Conservation (phyloP, 1,140 invertebrate genomes). For the Oncopodura yosiiana region DNA sequence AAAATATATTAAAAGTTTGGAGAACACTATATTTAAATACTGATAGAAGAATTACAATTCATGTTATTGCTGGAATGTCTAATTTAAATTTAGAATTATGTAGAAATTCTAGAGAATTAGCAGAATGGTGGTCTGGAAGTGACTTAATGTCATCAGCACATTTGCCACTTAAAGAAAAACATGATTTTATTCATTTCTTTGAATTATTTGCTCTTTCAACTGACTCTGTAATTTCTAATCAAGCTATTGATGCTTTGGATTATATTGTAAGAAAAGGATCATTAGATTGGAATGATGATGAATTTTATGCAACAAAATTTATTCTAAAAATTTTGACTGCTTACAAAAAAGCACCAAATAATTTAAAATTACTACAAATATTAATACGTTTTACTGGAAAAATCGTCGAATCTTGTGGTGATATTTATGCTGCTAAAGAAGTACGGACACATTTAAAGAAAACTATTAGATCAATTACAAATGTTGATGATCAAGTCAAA, state of each 20-base stretch:
- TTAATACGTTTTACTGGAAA: not conserved
- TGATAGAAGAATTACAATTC: conserved; percentile 3
- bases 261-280: not conserved
- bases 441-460: not conserved
- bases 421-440: not conserved
- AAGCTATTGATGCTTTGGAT: conserved; percentile 9
- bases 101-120: conserved; percentile 13
- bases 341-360: conserved; percentile 13
- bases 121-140: conserved; percentile 24
- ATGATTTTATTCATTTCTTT: conserved; percentile 18
- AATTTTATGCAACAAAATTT: conserved; percentile 12
- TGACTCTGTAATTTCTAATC: conserved; percentile 3
- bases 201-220: conserved; percentile 21
- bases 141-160: conserved; percentile 1
- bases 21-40: conserved; percentile 22
- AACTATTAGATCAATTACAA: too few relatives aligned
- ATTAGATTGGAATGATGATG: conserved; percentile 22
- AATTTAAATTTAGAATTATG: conserved; percentile 14
- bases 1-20: conserved; percentile 21
- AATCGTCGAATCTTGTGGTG: not conserved
- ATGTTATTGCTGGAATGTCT: conserved; percentile 23
- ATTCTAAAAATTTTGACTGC: conserved; percentile 6
- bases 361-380: not conserved
- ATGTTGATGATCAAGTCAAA: too few relatives aligned
- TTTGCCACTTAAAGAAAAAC: conserved; percentile 22